Evolutionary conservation across 2,888 invertebrate species (phyloP), one percentile per base, ranked within the genome.

Genomic region (Syrphus vitripennis): DNA sequence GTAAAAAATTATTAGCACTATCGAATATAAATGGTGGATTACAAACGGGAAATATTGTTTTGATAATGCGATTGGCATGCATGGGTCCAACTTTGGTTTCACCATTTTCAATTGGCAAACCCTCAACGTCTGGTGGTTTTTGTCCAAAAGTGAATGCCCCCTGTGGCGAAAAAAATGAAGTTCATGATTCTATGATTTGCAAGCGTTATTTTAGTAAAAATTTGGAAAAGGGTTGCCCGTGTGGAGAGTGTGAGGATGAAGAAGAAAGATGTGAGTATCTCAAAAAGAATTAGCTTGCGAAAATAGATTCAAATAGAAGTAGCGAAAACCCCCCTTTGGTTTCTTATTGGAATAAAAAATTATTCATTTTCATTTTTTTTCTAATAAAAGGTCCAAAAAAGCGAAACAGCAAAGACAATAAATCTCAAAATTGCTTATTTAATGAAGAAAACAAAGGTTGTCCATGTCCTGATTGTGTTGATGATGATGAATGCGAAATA

Each of bases 41-140:
- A 57, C 91, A 91, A 86, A 92, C 92, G 1, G 92, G 92, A 2
- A 92, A 92, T 77, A 89, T 92, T 16, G 91, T 91, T 10, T 53
- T 92, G 2, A 89, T 91, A 14, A 90, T 92, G 88, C 89, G 92
- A 3, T 74, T 92, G 21, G 89, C 91, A 1, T 92, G 92, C 83
- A 91, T 91, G 88, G 92, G 92, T 0, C 91, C 91, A 1, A 87
- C 90, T 0, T 90, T 92, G 50, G 91, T 92, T 0, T 90, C 91
- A 1, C 83, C 90, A n/a, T 92, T 92, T 72, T 89, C 90, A 1
- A 90, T 91, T 42, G 88, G 89, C 7, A 87, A 78, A 2, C 42
- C 69, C 1, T 5, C 42, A 3, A 24, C 10, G 10, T 16, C 72
- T 0, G 9, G n/a, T n/a, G n/a, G n/a, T n/a, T n/a, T n/a, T 21